Conservation (phyloP, 2,113 vertebrate species). For the Heterotis niloticus region DNA sequence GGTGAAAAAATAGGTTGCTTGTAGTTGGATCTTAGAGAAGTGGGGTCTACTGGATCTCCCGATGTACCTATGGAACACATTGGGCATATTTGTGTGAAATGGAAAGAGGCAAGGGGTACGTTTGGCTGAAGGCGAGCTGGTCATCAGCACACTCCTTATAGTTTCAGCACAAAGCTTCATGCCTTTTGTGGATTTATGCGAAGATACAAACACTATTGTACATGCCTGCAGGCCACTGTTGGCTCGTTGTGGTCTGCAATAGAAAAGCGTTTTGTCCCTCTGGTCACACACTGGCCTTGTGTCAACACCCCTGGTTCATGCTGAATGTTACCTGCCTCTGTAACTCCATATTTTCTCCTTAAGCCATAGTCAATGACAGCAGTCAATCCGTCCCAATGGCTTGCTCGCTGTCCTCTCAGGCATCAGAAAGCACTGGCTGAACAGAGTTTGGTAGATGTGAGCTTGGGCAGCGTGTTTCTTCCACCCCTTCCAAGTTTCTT, state of each 20-base stretch:
- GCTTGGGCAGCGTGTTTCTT: neutral
- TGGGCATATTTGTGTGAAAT: no score
- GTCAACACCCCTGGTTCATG: slow-evolving; percentile 22
- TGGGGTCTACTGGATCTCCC: no score
- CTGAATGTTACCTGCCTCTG: slow-evolving; percentile 20
- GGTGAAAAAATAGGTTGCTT: no score
- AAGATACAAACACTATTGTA: no score
- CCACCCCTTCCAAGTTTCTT: no score
- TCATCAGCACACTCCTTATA: no score
- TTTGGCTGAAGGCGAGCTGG: neutral
- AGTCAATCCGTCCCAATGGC: neutral
- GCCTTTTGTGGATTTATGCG: no score
- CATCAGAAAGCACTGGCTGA: neutral
- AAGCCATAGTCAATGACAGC: neutral
- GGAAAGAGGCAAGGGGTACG: no score
- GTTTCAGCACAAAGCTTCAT: no score
- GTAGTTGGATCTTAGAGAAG: no score
- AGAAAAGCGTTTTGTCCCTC: slow-evolving; percentile 46
- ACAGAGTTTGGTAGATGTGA: neutral
- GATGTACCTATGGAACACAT: no score
- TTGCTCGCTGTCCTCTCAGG: neutral
- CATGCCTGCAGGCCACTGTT: no score
- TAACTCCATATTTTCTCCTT: neutral
- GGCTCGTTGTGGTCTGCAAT: neutral
- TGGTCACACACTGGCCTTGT: slow-evolving; percentile 42